Base-by-base conservation (phyloP, 37 sponge, comb jelly and placozoan genomes). In the Diacarnus erythraeanus region DNA sequence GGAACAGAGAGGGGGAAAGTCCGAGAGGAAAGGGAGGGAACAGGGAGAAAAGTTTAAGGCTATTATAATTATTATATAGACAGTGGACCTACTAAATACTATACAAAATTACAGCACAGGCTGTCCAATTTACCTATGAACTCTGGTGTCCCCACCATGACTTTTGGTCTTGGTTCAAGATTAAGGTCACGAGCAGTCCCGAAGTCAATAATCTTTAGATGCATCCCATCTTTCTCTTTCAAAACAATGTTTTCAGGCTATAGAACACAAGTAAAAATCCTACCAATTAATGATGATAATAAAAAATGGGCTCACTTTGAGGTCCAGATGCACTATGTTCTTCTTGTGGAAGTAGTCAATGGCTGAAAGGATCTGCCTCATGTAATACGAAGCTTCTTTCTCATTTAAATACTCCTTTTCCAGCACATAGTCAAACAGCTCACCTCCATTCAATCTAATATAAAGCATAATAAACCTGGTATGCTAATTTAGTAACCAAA, bases 231-330 rank as follows among this genome's bases (percentile, higher is more conserved):
- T 1, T 78, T 51, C 31, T 90, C 85, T 61, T 76, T 78, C 23
- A 92, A 79, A 1, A 95, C 86, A 30, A 95, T 86, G 64, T 95
- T 95, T 73, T 95, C 96, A 38, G 96, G 96, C 96, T 95, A 65
- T 17, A 31, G 33, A 18, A 3, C 29, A 18, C 29, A 31, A 10
- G 33, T 34, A 30, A 35, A 30, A 30, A 35, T 15, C 27, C 12
- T 3, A 65, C 29, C 12, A 65, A 65, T 31, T 30, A 65, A 65
- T 25, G 3, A 2, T 2, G 17, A 65, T 17, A 65, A 30, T 30
- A n/a, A 6, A 26, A 65, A 65, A 15, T 30, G 3, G 31, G 31
- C 74, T 17, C 39, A 90, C 96, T 88, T 95, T 95, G 1, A 95
- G 77, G 59, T 95, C 93, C 29, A 95, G 78, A 42, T 95, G 96